phyloP scores from a whole-genome alignment of 2,888 invertebrate genomes.

The Calliphora vomitoria region DNA sequence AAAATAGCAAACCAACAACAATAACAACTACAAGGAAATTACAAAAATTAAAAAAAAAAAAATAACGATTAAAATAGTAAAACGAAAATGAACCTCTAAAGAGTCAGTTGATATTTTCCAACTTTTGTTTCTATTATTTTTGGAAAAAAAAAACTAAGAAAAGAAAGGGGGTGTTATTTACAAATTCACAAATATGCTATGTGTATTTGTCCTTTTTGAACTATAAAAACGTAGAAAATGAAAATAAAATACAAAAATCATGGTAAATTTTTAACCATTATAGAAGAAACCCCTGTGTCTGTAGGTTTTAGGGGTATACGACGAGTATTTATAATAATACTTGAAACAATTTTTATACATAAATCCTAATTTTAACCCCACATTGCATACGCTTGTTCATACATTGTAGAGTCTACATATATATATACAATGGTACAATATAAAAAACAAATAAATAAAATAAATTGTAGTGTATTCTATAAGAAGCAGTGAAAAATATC shows the following conservation, averaged over 20 bases:
- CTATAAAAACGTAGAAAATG: constrained; percentile 17
- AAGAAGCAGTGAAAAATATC: constrained; percentile 3
- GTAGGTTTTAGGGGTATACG: constrained; percentile 12
- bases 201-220: constrained; percentile 57
- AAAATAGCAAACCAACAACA: background rate
- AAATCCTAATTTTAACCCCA: constrained; percentile 63
- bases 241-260: constrained; percentile 29
- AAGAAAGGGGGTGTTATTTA: constrained; percentile 26
- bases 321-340: constrained; percentile 31
- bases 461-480: constrained; percentile 21
- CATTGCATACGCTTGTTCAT: background rate
- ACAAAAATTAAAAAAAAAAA: background rate
- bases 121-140: background rate
- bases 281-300: background rate
- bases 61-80: constrained; percentile 34
- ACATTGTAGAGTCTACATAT: background rate
- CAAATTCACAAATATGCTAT: constrained; percentile 20
- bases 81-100: constrained; percentile 24
- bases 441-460: constrained; percentile 26
- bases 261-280: constrained; percentile 31
- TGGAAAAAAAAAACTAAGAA: background rate
- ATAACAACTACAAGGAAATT: background rate
- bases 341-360: constrained; percentile 38
- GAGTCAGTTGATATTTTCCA: background rate
- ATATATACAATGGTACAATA: background rate